Evolutionary conservation across 2,888 invertebrate species (phyloP).

Genomic region (Tenodera sinensis): DNA sequence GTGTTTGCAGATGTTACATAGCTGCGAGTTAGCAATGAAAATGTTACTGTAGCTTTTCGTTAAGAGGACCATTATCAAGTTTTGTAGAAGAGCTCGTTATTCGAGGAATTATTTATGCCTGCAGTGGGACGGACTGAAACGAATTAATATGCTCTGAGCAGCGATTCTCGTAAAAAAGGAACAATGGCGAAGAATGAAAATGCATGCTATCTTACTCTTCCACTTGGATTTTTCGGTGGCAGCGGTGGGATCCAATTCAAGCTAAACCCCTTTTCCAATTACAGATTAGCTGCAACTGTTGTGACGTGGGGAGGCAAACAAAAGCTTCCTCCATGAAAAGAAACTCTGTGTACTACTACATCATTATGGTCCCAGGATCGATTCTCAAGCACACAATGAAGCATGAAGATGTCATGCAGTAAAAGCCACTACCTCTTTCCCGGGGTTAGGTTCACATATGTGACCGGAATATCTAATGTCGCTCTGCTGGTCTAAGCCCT

Average conservation of each 20-base stretch:
- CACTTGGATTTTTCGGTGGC: background rate
- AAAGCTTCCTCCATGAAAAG: background rate
- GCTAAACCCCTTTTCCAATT: background rate
- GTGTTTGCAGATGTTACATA: background rate
- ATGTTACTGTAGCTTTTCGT: background rate
- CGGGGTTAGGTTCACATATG: background rate
- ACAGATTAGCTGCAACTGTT: background rate
- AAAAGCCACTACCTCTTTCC: background rate
- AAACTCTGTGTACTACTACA: background rate
- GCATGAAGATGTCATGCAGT: background rate
- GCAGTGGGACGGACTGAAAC: background rate
- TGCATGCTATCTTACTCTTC: background rate
- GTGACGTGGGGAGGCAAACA: background rate
- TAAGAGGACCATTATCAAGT: background rate
- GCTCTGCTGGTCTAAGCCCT: background rate
- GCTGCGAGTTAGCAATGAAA: background rate
- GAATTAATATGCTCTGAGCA: background rate
- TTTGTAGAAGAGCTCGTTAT: background rate
- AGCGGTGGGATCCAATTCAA: background rate
- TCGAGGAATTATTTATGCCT: background rate
- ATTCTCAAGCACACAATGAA: background rate
- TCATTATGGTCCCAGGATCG: background rate
- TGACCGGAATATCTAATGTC: background rate
- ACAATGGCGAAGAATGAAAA: background rate
- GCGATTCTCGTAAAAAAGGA: background rate